A percentile compares a stretch with the other conserved stretches of the same genome.
Conservation (phyloP, 2,797 vertebrate species). For the Macrochelys suwanniensis region DNA sequence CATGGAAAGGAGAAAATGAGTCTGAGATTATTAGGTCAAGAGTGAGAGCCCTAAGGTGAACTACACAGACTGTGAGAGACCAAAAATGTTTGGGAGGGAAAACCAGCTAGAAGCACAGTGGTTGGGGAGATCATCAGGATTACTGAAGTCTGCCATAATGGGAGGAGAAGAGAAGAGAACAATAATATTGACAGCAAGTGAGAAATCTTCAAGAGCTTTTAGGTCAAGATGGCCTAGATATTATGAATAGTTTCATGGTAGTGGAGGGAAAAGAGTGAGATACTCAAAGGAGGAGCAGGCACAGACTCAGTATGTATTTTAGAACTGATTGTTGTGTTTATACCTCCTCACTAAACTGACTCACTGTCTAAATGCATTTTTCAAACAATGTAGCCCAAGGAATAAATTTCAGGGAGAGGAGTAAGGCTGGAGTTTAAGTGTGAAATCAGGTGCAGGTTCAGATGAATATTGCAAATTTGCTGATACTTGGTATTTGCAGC, state of each 20-base stretch:
- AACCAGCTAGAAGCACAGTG: not conserved
- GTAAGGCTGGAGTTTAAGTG: not conserved
- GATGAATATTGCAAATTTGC: not conserved
- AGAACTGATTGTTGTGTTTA: not conserved
- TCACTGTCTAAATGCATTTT: not conserved
- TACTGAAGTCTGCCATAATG: not conserved
- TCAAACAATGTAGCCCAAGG: not conserved
- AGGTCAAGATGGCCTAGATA: not conserved
- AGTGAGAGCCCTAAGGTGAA: not conserved
- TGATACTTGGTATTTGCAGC: not conserved
- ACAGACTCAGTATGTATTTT: rapidly evolving
- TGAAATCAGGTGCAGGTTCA: not conserved
- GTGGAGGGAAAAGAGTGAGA: not conserved
- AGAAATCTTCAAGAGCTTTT: not conserved
- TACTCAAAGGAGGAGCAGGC: not conserved
- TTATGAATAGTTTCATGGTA: not conserved
- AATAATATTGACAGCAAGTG: not conserved
- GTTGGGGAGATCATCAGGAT: not conserved
- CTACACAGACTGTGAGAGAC: not conserved
- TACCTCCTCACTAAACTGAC: not conserved
- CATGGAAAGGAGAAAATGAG: not conserved
- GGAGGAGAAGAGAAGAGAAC: not conserved
- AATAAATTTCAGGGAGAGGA: not conserved
- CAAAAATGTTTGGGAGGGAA: constrained; percentile 23
- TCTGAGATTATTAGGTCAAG: not conserved